Conservation (phyloP, 2,113 vertebrate species). For the Dolichotis patagonum region DNA sequence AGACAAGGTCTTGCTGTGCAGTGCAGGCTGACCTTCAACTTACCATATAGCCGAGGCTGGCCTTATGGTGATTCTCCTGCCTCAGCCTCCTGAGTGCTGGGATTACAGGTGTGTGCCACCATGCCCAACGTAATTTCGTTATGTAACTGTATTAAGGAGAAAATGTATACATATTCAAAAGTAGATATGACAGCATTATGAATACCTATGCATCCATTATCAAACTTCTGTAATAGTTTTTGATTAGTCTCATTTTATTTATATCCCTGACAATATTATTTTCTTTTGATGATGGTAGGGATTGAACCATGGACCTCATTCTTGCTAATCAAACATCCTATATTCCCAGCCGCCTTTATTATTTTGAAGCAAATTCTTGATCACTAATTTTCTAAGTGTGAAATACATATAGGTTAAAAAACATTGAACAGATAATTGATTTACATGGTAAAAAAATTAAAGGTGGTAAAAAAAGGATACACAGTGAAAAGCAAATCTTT, state of each 20-base stretch:
- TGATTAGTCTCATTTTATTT: background rate
- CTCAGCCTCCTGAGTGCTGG: background rate
- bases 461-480: background rate
- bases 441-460: background rate
- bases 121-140: background rate
- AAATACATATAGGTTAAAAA: background rate
- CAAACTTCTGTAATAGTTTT: background rate
- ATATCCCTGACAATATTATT: background rate
- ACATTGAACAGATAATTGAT: background rate
- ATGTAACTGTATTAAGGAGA: constrained; percentile 40
- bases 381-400: background rate
- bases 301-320: background rate
- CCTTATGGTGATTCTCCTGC: too few species aligned
- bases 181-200: background rate
- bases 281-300: background rate
- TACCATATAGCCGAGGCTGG: too few species aligned
- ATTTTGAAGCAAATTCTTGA: background rate
- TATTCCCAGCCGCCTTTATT: background rate
- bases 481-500: background rate
- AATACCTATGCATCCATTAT: background rate
- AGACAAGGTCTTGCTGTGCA: too few species aligned
- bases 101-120: background rate
- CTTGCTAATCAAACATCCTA: background rate
- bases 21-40: too few species aligned
- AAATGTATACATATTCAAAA: constrained; percentile 18